Conservation (phyloP, 2,888 invertebrate genomes). For the Cyclophora albipunctata region DNA sequence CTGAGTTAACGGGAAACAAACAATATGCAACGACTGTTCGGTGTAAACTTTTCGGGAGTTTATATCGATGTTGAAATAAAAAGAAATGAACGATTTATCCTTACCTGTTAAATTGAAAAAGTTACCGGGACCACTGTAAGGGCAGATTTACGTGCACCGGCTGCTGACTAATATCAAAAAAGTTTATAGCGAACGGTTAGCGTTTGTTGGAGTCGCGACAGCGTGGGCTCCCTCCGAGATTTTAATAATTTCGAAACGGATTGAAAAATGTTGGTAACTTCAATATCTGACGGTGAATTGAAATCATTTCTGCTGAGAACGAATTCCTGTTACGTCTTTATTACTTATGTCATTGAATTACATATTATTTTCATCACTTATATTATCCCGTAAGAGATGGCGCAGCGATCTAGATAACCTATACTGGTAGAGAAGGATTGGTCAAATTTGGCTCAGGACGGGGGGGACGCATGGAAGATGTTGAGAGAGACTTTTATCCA, state of each 20-base stretch:
- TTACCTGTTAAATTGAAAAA: conserved; percentile 76
- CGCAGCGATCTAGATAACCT: too few relatives aligned
- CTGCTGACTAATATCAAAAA: conserved; percentile 72
- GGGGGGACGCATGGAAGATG: too few relatives aligned
- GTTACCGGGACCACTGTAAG: conserved; percentile 67
- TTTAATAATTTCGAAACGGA: conserved; percentile 57
- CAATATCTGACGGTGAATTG: conserved; percentile 14
- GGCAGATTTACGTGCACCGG: conserved; percentile 70
- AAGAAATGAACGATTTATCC: conserved; percentile 73
- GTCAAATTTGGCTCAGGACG: too few relatives aligned
- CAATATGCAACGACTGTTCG: conserved; percentile 43
- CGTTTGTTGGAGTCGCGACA: conserved; percentile 26
- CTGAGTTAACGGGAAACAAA: conserved; percentile 53
- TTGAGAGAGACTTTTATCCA: too few relatives aligned
- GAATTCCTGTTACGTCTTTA: conserved; percentile 2
- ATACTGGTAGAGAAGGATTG: too few relatives aligned
- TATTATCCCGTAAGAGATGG: too few relatives aligned
- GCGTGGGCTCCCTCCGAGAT: conserved; percentile 30
- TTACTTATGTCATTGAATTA: not conserved
- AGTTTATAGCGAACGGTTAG: conserved; percentile 57
- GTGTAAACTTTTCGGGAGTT: conserved; percentile 56
- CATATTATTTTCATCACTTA: too few relatives aligned
- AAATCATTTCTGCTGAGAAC: conserved; percentile 9
- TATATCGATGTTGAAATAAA: conserved; percentile 73
- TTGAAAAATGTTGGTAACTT: conserved; percentile 35